These are phyloP conservation scores for Dicranocentrus wangi DNA, from an alignment of 2,888 invertebrate genomes.

Conservation along the genomic window DNA sequence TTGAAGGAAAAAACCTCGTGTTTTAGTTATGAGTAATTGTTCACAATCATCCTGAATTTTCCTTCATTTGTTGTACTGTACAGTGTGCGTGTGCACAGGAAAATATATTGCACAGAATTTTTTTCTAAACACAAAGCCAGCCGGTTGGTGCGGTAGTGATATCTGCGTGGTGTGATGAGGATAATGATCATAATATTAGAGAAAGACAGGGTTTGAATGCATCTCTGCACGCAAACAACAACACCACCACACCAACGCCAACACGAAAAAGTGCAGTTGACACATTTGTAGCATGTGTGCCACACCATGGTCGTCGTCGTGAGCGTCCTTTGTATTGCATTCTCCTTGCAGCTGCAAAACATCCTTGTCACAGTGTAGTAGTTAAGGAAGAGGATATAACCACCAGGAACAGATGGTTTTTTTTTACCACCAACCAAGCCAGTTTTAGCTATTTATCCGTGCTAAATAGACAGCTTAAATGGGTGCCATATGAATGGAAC, in stretches of 20 bases:
- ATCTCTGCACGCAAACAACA: slow-evolving; percentile 9
- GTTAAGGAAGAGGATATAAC: no score
- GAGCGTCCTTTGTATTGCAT: slow-evolving; percentile 37
- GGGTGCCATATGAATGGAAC: no score
- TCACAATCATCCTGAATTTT: not conserved
- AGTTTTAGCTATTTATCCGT: not conserved
- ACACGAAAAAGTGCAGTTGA: slow-evolving; percentile 39
- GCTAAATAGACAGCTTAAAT: not conserved
- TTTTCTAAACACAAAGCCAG: not conserved
- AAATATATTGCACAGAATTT: not conserved
- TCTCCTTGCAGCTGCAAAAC: slow-evolving; percentile 2
- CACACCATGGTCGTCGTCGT: slow-evolving; percentile 21
- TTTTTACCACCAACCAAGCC: not conserved
- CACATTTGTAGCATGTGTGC: slow-evolving; percentile 46
- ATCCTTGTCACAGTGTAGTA: not conserved
- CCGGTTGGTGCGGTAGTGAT: not conserved
- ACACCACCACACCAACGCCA: slow-evolving; percentile 17
- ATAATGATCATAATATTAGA: not conserved
- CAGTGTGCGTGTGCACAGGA: not conserved
- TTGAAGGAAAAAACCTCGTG: no score
- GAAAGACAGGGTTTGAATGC: slow-evolving; percentile 1
- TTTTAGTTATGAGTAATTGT: not conserved
- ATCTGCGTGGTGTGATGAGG: not conserved
- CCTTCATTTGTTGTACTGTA: not conserved
- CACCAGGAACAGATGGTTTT: not conserved